A percentile compares a stretch with the other conserved stretches of the same genome.
These are phyloP conservation scores for Diplolepis rosae DNA, from an alignment of 2,888 invertebrate genomes.

Conservation along the genomic window DNA sequence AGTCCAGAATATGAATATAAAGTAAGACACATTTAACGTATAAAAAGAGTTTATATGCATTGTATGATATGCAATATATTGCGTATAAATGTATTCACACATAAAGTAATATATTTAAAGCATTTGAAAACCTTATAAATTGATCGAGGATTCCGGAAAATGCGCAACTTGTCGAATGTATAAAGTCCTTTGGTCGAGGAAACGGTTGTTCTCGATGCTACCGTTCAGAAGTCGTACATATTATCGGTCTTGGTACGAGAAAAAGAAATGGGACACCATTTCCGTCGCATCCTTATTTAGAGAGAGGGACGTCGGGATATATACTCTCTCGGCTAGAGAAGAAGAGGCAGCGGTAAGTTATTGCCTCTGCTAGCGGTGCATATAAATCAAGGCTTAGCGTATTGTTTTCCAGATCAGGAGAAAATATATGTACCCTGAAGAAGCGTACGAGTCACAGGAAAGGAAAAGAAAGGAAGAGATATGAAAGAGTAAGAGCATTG, in stretches of 20 bases:
- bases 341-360: conserved; percentile 66
- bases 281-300: conserved; percentile 72
- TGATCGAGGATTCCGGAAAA: background rate
- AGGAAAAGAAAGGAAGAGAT: conserved; percentile 34
- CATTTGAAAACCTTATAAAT: background rate
- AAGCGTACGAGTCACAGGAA: conserved; percentile 37
- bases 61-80: no score
- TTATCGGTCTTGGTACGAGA: conserved; percentile 45
- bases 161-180: background rate
- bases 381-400: conserved; percentile 71
- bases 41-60: no score
- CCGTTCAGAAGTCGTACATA: conserved; percentile 20
- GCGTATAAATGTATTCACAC: no score
- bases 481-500: no score
- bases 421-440: conserved; percentile 68
- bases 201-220: conserved; percentile 42
- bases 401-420: conserved; percentile 74
- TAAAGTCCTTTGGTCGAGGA: background rate
- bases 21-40: no score
- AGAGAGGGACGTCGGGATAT: conserved; percentile 60
- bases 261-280: conserved; percentile 66
- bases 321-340: conserved; percentile 47
- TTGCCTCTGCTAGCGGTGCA: conserved; percentile 65
- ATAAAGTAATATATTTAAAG: background rate
- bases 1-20: no score